Evolutionary conservation across 2,797 vertebrate species (phyloP), one percentile per base, ranked within the genome.

Genomic region (Odontamblyopus rebecca): DNA sequence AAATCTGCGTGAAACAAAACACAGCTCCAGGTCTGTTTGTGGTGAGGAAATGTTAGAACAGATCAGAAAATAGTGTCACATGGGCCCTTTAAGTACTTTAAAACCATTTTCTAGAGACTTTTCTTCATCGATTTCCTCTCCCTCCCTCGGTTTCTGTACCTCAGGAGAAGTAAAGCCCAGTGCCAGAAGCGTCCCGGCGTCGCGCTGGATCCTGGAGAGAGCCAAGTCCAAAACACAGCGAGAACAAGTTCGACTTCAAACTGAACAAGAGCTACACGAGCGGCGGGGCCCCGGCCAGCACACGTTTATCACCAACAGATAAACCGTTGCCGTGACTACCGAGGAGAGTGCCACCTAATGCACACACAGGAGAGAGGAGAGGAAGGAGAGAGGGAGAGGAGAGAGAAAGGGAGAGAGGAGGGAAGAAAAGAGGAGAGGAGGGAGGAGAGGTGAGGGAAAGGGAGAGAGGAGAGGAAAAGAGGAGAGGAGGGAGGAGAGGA

Each of bases 211-310:
- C 32, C 61, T 23, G 61, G 35, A 23, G 16, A 44, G 61, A 41
- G 61, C 32, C 32, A 4, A 23, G 61, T 64, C 61, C 19, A 62
- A 64, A 64, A 26, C 62, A 6, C 23, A 32, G 44, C 44, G 12
- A 60, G 63, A 65, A 65, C 63, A 65, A 50, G 41, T 65, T 13
- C 23, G 50, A 50, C 41, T 50, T 48, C 63, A 27, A 65, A 27
- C 41, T 48, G 41, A 27, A 65, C 63, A 50, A 16, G 44, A 65
- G 63, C 41, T 41, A 41, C 60, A 61, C 18, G 60, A 35, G 60
- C 18, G 19, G 30, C 23, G 41, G 44, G 38, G 62, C 23, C 23
- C 4, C n/a, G 23, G 62, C 62, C 62, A 64, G 27, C 19, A 13
- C 38, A 15, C 62, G 50, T 18, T 65, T 65, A 65, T 48, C 63